These are phyloP conservation scores for Neelides folsomi DNA, from an alignment of 2,888 invertebrate species.

Conservation along the genomic window DNA sequence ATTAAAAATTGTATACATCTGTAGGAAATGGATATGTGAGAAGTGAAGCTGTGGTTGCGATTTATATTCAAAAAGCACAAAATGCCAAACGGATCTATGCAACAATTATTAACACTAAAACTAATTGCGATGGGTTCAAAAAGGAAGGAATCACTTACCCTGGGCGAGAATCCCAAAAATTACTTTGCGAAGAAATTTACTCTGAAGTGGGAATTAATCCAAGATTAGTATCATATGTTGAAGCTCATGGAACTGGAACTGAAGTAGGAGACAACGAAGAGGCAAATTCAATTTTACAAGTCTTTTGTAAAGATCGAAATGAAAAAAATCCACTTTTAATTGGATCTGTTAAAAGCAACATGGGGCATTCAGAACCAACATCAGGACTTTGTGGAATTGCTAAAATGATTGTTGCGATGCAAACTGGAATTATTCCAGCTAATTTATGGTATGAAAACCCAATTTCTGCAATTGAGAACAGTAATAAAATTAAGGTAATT, in stretches of 20 bases:
- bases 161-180: slow-evolving; percentile 41
- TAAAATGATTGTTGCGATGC: slow-evolving; percentile 43
- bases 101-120: slow-evolving; percentile 41
- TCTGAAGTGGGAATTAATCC: slow-evolving; percentile 41
- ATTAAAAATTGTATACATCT: not conserved
- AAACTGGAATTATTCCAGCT: slow-evolving; percentile 41
- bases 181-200: slow-evolving; percentile 42
- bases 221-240: slow-evolving; percentile 41
- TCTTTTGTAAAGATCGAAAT: slow-evolving; percentile 38
- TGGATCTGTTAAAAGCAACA: slow-evolving; percentile 46
- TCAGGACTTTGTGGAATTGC: slow-evolving; percentile 37
- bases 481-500: too few species aligned
- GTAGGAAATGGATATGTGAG: slow-evolving; percentile 40
- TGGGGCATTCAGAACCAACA: slow-evolving; percentile 45
- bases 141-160: slow-evolving; percentile 33
- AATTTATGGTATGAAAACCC: slow-evolving; percentile 40
- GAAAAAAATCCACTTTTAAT: slow-evolving; percentile 39
- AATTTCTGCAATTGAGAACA: not conserved
- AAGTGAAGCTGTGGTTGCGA: slow-evolving; percentile 39
- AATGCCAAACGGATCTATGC: slow-evolving; percentile 38
- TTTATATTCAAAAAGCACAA: slow-evolving; percentile 38
- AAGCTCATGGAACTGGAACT: slow-evolving; percentile 48
- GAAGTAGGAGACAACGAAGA: slow-evolving; percentile 46
- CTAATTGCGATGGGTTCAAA: slow-evolving; percentile 44
- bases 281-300: slow-evolving; percentile 41